A percentile compares a stretch with the other conserved stretches of the same genome.
These are phyloP conservation scores for human DNA, from an alignment of 2,113 vertebrate genomes.

Conservation along the genomic window DNA sequence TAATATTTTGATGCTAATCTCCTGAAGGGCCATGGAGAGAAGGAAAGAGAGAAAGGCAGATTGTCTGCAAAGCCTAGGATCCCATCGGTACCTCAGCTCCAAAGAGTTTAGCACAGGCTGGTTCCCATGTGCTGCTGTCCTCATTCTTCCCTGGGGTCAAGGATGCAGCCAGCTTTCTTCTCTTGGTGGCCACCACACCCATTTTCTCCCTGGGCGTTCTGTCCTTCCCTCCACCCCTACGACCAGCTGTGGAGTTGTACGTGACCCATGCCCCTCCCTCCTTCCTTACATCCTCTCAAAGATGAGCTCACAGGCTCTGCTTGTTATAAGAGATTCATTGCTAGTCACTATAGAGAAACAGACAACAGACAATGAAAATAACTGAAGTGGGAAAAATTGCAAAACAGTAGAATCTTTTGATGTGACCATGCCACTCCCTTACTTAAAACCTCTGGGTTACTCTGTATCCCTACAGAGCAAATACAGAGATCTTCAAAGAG, in stretches of 20 bases:
- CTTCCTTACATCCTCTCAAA: neutral
- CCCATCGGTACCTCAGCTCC: neutral
- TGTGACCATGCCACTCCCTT: neutral
- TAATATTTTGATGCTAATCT: conserved; percentile 25
- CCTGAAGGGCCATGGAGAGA: neutral
- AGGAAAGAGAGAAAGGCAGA: neutral
- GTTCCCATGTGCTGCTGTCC: neutral
- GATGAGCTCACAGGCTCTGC: neutral
- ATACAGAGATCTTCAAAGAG: neutral
- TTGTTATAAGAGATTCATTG: neutral
- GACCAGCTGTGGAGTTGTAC: neutral
- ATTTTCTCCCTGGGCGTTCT: neutral
- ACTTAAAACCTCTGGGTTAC: conserved; percentile 10
- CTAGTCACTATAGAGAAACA: neutral
- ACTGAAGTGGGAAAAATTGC: neutral
- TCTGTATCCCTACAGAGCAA: neutral
- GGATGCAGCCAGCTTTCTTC: neutral
- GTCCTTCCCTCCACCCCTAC: neutral
- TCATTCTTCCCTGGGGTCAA: neutral
- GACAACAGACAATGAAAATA: neutral
- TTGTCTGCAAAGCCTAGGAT: neutral
- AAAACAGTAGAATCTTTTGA: neutral
- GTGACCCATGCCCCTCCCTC: neutral
- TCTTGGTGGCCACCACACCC: neutral
- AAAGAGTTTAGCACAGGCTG: neutral